Evolutionary conservation across 2,113 vertebrate species (phyloP), one percentile per base, ranked within the genome.

Genomic region (Propithecus coquereli): DNA sequence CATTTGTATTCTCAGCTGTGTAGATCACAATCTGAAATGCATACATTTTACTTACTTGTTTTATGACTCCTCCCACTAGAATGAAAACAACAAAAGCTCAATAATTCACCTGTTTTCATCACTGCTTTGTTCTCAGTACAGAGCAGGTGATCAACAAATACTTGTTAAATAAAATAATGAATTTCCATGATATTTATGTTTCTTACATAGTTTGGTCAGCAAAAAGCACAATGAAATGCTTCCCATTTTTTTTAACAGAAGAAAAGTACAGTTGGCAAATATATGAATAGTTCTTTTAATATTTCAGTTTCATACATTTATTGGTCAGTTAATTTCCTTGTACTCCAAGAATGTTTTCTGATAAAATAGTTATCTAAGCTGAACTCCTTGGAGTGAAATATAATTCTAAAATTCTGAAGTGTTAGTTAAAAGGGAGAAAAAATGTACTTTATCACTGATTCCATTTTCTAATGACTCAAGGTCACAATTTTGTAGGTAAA

Each of bases 281-380:
- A 23, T 65, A 25, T 57, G 27, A 77, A 57, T 77, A 93, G 32
- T 80, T 92, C 16, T 87, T 91, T 86, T 68, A 43, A 17, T 76
- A 43, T 61, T 95, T 87, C 76, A 92, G 1, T 80, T 91, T 74
- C 34, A 80, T 81, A 83, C 74, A 45, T 86, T 93, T 91, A 87
- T 81, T 92, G 45, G 50, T 91, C 54, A 74, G 27, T 94, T 91
- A 73, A 95, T 80, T 95, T 89, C 16, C n/a, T 94, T 87, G 34
- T 93, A 45, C 25, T 68, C 32, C 22, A 54, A 23, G 63, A 43
- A 5, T 95, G 16, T 89, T 95, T 87, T 59, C 54, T 94, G 68
- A 79, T 22, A 77, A 61, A 91, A 45, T 5, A 84, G 7, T 89
- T 89, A 61, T 34, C 45, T 71, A 30, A 68, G 22, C 14, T 70